These are phyloP conservation scores for Rhinogobio ventralis DNA, from an alignment of 2,797 vertebrate genomes.

Conservation along the genomic window DNA sequence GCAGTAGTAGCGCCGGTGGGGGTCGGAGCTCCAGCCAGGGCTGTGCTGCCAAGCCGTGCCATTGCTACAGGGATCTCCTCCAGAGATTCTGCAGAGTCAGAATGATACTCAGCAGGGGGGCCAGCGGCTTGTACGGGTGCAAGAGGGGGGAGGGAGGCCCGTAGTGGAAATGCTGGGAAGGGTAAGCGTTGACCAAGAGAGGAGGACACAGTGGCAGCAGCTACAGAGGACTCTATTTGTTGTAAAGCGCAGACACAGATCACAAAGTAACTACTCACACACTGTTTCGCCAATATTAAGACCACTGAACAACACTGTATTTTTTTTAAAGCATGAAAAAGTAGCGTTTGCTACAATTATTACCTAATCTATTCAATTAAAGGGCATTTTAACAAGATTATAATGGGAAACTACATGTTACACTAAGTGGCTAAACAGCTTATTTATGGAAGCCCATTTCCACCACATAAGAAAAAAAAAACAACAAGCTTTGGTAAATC, in stretches of 20 bases:
- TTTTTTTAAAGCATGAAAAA: background rate
- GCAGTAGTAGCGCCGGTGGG: constrained; percentile 27
- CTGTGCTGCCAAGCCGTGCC: constrained; percentile 83
- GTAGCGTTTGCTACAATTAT: no score
- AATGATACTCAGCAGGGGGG: constrained; percentile 84
- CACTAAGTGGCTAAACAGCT: background rate
- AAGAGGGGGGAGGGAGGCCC: constrained; percentile 69
- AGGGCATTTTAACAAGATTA: background rate
- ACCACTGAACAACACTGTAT: constrained; percentile 19
- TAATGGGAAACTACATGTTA: background rate
- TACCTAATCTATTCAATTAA: background rate
- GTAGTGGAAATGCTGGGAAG: constrained; percentile 76
- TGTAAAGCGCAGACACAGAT: constrained; percentile 54
- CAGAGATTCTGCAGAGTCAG: constrained; percentile 88
- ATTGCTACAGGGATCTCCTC: constrained; percentile 90
- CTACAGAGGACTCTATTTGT: constrained; percentile 71
- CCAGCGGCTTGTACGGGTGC: constrained; percentile 75
- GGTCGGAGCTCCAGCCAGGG: constrained; percentile 61
- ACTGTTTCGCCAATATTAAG: constrained; percentile 10
- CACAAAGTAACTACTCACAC: constrained; percentile 50
- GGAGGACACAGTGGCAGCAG: constrained; percentile 68
- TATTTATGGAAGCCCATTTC: constrained; percentile 4
- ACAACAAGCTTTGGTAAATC: background rate
- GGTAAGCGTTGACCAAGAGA: constrained; percentile 74
- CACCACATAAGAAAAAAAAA: background rate